Evolutionary conservation across 1,140 invertebrate species (phyloP), one percentile per base, ranked within the genome.

Genomic region (Neodiprion fabricii): DNA sequence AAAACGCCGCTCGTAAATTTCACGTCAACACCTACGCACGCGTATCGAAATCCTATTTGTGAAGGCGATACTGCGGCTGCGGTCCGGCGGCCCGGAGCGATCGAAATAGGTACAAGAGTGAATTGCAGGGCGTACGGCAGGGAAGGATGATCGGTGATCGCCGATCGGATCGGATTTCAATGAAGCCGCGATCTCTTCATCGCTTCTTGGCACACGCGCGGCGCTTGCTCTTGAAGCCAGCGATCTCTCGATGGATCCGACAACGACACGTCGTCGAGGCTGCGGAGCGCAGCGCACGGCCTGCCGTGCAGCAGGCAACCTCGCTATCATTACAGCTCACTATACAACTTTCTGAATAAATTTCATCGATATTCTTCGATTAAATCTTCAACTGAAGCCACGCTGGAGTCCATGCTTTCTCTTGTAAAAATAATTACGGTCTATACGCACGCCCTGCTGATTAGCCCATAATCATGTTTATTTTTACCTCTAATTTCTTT

Each of bases 121-220:
- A 40, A 40, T 40, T 40, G 28, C 28, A 40, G 28, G 28, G 28
- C 28, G 53, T 61, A 17, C 4, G 53, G n/a, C 53, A 9, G 53
- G 53, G 40, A 47, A 47, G 10, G 40, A 69, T 48, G 70, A 71
- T 71, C 70, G 70, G 40, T 49, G 70, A 71, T 71, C 48, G 48
- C 10, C 70, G 70, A 71, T 71, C 70, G 70, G 70, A 71, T 71
- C 70, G 70, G 70, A 50, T 71, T 40, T 71, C 70, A 71, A 71
- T 71, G 21, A 48, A 50, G 70, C 70, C 70, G 70, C 70, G 48
- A 71, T 23, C 23, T 71, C 70, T 71, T 71, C 70, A 71, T 71
- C 70, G 70, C 21, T 23, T 17, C 70, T 17, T 17, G 70, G 17
- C 70, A 47, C 70, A 50, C 23, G 70, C 68, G 23, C 68, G 11